Evolutionary conservation across 2,113 vertebrate genomes (phyloP).

Genomic region (Catharus minimus): DNA sequence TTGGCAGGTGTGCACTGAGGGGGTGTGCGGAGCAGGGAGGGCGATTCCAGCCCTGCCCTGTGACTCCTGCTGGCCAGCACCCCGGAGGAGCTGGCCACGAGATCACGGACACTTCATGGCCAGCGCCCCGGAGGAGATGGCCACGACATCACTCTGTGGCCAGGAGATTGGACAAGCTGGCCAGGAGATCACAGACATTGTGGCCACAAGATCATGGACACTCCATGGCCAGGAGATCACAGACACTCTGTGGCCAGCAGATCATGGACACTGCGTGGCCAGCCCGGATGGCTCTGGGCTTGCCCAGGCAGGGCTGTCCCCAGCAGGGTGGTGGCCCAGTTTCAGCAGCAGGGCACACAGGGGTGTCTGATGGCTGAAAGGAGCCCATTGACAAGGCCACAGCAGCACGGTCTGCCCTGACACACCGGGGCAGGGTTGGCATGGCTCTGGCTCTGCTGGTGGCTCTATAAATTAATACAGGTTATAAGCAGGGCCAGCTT

Average conservation of each 20-base stretch:
- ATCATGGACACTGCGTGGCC: background rate
- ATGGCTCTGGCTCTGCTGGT: background rate
- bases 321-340: background rate
- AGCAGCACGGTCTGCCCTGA: background rate
- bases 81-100: background rate
- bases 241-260: no score
- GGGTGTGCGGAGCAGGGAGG: accelerated
- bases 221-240: no score
- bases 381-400: background rate
- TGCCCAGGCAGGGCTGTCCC: background rate
- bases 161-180: no score
- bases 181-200: background rate
- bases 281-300: background rate
- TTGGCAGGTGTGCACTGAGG: background rate
- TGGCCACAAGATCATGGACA: background rate
- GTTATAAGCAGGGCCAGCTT: conserved; percentile 34
- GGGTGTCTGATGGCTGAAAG: background rate
- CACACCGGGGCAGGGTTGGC: background rate
- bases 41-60: no score
- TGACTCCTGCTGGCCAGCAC: background rate
- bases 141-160: background rate
- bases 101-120: background rate
- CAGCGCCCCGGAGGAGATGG: background rate
- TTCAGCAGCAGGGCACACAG: background rate
- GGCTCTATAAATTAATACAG: conserved; percentile 20